Percentiles rank a stretch among this genome's conserved stretches.
These are phyloP conservation scores for Sitodiplosis mosellana DNA, from an alignment of 1,140 invertebrate species.

Conservation along the genomic window DNA sequence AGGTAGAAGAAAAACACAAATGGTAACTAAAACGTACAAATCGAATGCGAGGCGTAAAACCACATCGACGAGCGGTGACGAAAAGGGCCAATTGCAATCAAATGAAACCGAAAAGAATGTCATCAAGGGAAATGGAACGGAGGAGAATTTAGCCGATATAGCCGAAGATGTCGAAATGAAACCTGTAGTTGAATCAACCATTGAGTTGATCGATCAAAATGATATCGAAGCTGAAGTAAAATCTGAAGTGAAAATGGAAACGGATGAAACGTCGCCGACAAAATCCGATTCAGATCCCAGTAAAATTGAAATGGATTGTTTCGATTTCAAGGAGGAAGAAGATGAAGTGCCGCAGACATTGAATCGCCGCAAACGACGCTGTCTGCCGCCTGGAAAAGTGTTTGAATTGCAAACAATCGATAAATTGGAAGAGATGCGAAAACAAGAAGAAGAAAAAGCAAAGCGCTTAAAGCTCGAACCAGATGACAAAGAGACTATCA, in stretches of 20 bases:
- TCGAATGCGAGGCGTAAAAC: neutral
- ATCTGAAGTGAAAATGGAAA: no score
- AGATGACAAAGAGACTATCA: conserved; percentile 8
- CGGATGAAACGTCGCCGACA: conserved; percentile 5
- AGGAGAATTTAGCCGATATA: no score
- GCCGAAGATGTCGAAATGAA: no score
- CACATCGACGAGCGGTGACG: conserved; percentile 1
- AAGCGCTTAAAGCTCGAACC: neutral
- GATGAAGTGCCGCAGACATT: neutral
- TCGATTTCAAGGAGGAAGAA: conserved; percentile 36
- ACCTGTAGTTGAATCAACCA: no score
- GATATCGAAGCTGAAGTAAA: no score
- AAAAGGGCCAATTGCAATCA: conserved; percentile 4
- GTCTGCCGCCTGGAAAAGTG: neutral
- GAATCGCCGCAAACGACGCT: neutral
- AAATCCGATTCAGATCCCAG: neutral
- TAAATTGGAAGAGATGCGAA: neutral
- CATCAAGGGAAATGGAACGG: conserved; percentile 2
- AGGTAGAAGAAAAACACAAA: conserved; percentile 15
- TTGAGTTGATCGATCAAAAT: no score
- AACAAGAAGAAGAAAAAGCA: neutral
- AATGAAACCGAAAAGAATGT: conserved; percentile 6
- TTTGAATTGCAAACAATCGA: neutral
- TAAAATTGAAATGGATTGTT: conserved; percentile 11
- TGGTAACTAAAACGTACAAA: conserved; percentile 19